Base-by-base conservation (phyloP, 2,113 vertebrate species). In the Myotis yumanensis region DNA sequence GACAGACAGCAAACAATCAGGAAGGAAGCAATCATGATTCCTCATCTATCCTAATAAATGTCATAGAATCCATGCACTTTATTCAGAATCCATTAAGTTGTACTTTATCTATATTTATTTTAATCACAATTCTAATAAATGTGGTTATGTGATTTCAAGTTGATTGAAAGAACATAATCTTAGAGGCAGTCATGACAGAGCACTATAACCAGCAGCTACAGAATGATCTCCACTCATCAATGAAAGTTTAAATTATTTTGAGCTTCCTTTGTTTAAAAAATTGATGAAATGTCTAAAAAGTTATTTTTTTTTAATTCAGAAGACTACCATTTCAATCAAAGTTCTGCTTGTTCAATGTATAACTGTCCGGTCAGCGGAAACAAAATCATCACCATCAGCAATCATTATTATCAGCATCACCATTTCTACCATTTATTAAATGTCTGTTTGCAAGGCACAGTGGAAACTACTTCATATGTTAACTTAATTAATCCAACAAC, bases 161-260 rank as follows among this genome's bases (percentile, higher is more conserved):
- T 89, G 14, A 83, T 89, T 94, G 66, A 97, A 91, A 89, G 11
- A 20, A 94, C 82, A 95, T 82, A 94, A 86, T 92, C 51, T 59
- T 91, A 86, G 11, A 12, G 51, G 16, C 3, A 22, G 32, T 80
- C 71, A 86, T 22, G 17, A 64, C 15, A 52, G 85, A 71, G 40
- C 40, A 83, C 16, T 76, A 30, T 57, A 75, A 57, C 28, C 20
- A 73, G 37, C 12, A 90, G 51, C 86, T 64, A 80, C 18, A 91
- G 48, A 11, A 57, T 71, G 35, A 93, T 71, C 57, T n/a, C 7
- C 7, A 68, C 20, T 84, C 51, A 91, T 54, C 37, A 89, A 66
- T 17, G 23, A 71, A 89, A 96, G 35, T 17, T 93, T 89, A 94
- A 91, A 89, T 62, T 62, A 77, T 89, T 22, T 86, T 94, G 20